Percentiles rank a stretch among this genome's conserved stretches.
phyloP scores from a whole-genome alignment of 2,113 vertebrate species.

The Malurus alboscapulatus region DNA sequence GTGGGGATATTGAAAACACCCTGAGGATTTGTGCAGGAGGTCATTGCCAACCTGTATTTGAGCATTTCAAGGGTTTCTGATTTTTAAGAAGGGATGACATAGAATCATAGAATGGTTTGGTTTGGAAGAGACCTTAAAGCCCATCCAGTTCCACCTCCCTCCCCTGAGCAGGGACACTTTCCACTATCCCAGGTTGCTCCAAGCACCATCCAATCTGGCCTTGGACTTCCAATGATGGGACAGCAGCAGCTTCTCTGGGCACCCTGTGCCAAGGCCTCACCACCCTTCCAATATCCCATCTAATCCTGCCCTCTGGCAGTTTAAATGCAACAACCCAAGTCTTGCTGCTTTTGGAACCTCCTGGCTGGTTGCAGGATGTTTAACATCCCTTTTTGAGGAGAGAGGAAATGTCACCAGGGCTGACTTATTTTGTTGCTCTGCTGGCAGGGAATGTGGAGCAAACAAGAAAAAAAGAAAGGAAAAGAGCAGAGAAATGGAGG shows the following conservation, averaged over 20 bases:
- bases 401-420: neutral
- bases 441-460: neutral
- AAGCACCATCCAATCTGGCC: neutral
- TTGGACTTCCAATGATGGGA: neutral
- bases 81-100: neutral
- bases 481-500: neutral
- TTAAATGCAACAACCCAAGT: neutral
- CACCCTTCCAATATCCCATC: neutral
- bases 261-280: neutral
- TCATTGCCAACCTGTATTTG: neutral
- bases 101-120: neutral
- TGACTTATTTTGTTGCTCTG: neutral
- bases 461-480: neutral
- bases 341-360: neutral
- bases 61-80: neutral
- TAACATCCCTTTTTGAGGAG: neutral
- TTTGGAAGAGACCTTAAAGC: neutral
- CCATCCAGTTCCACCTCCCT: neutral
- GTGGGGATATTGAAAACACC: neutral
- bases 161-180: neutral
- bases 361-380: neutral
- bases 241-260: neutral
- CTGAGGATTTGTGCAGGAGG: neutral
- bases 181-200: neutral
- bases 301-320: neutral